phyloP scores from a whole-genome alignment of 2,888 invertebrate species.

The Azorinus chamasolen region DNA sequence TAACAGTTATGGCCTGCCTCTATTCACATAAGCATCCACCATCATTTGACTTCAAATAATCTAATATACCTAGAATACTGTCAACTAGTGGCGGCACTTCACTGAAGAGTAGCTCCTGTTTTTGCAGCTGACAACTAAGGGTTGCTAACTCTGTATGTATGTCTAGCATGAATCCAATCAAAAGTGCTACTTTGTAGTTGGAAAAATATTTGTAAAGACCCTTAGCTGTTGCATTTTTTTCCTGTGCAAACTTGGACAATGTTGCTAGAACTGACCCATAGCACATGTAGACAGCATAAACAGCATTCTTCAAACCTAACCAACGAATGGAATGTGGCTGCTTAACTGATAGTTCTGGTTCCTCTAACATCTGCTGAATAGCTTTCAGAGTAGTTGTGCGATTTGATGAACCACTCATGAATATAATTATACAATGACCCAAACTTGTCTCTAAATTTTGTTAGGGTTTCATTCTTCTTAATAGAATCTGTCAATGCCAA shows the following conservation, averaged over 20 bases:
- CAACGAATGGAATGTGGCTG: slow-evolving; percentile 44
- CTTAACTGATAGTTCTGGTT: slow-evolving; percentile 20
- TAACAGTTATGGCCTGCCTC: too few species aligned
- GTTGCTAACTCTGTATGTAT: too few species aligned
- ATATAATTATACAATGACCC: slow-evolving; percentile 31
- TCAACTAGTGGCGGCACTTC: too few species aligned
- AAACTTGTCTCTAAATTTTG: slow-evolving; percentile 52
- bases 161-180: too few species aligned
- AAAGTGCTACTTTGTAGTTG: slow-evolving; percentile 14
- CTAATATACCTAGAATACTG: too few species aligned
- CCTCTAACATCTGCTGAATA: too few species aligned
- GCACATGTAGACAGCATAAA: slow-evolving; percentile 37
- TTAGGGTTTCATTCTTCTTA: slow-evolving; percentile 36
- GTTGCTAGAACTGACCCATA: slow-evolving; percentile 36
- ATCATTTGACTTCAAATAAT: too few species aligned
- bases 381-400: too few species aligned
- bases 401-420: too few species aligned
- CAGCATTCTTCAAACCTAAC: slow-evolving; percentile 40
- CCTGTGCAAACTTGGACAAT: slow-evolving; percentile 28
- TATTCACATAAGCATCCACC: too few species aligned
- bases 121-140: too few species aligned
- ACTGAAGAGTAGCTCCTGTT: too few species aligned
- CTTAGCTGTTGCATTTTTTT: slow-evolving; percentile 28
- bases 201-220: slow-evolving; percentile 26
- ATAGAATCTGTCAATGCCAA: slow-evolving; percentile 52